Conservation (phyloP, 2,797 vertebrate species). For the Champsocephalus esox region DNA sequence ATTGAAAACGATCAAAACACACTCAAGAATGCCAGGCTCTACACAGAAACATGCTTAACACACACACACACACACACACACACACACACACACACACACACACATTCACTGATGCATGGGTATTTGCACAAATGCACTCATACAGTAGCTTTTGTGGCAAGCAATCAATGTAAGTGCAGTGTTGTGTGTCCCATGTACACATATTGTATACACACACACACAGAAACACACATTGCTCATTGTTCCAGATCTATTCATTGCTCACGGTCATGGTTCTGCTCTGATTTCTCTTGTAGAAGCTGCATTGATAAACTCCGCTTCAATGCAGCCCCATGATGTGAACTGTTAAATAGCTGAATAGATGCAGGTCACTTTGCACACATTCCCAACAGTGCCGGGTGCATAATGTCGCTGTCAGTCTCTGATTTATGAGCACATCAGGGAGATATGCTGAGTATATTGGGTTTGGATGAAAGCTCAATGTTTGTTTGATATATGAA, state of each 20-base stretch:
- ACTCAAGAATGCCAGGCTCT: slow-evolving; percentile 43
- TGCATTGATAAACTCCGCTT: slow-evolving; percentile 13
- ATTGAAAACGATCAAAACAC: slow-evolving; percentile 84
- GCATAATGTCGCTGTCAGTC: slow-evolving; percentile 1
- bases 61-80: slow-evolving; percentile 1
- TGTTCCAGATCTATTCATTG: slow-evolving; percentile 24
- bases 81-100: slow-evolving; percentile 10
- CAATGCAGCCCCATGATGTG: slow-evolving; percentile 19
- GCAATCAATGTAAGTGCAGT: slow-evolving; percentile 56
- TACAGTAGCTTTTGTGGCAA: slow-evolving; percentile 51
- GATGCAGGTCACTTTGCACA: slow-evolving; percentile 18
- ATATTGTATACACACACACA: slow-evolving; percentile 22
- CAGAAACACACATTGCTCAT: slow-evolving; percentile 8
- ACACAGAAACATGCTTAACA: slow-evolving; percentile 45
- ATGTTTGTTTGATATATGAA: background rate
- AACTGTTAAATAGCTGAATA: slow-evolving; percentile 15
- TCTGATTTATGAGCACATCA: background rate
- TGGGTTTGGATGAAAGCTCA: background rate
- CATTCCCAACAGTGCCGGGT: background rate
- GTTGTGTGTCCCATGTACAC: slow-evolving; percentile 52
- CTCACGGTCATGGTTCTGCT: slow-evolving; percentile 38
- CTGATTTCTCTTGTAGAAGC: slow-evolving; percentile 45
- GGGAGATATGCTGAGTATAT: background rate
- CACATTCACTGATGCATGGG: slow-evolving; percentile 48
- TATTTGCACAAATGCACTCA: slow-evolving; percentile 49